These are phyloP conservation scores for Sinocyclocheilus anshuiensis DNA, from an alignment of 2,113 vertebrate species.

Conservation along the genomic window DNA sequence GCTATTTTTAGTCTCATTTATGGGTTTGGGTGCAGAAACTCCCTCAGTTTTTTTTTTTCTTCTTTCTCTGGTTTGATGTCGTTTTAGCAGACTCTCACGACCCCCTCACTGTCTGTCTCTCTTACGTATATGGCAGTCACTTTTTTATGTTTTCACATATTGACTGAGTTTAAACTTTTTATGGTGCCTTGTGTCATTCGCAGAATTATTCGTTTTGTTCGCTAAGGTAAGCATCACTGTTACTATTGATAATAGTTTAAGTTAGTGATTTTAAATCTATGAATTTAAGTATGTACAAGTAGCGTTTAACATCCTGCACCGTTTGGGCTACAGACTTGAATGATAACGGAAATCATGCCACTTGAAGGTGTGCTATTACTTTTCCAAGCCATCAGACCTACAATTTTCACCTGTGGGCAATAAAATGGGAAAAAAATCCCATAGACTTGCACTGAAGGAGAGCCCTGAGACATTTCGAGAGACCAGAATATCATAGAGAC, in stretches of 20 bases:
- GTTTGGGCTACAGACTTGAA: too few species aligned
- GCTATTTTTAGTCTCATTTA: constrained; percentile 55
- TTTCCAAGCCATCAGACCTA: not conserved
- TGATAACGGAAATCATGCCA: not conserved
- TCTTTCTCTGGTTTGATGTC: not conserved
- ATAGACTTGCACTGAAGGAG: too few species aligned
- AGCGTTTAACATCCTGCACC: not conserved
- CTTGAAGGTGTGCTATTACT: not conserved
- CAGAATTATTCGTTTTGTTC: not conserved
- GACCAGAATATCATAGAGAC: too few species aligned
- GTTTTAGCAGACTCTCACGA: constrained; percentile 34
- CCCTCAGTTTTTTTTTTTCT: constrained; percentile 15
- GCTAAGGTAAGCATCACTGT: not conserved
- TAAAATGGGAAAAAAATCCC: not conserved
- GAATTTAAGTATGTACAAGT: not conserved
- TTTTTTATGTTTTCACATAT: not conserved
- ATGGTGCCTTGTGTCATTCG: not conserved
- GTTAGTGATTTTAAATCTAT: not conserved
- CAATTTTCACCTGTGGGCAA: not conserved
- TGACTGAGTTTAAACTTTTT: not conserved
- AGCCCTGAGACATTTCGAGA: too few species aligned
- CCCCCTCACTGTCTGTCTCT: constrained; percentile 20
- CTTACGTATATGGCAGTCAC: not conserved
- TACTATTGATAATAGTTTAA: not conserved
- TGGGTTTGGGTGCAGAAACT: constrained; percentile 48